Evolutionary conservation across 2,888 invertebrate genomes (phyloP).

Genomic region (Calameuta idolon): DNA sequence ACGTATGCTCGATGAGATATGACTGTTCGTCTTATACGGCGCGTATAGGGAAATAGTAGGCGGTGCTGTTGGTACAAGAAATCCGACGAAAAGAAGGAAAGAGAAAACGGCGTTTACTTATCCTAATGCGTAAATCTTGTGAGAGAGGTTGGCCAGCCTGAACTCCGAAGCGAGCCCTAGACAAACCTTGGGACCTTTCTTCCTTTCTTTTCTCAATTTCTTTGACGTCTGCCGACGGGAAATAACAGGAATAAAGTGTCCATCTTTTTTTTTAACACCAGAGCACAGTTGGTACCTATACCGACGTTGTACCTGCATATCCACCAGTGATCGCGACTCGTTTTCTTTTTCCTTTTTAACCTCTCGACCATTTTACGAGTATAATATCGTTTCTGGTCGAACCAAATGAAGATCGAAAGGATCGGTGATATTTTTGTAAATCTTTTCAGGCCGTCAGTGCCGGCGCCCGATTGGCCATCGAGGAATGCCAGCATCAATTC

Average conservation of each 20-base stretch:
- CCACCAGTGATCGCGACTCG: neutral
- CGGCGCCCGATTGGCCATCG: constrained; percentile 86
- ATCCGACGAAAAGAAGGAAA: no score
- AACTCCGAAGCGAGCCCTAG: constrained; percentile 32
- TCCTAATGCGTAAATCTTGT: constrained; percentile 55
- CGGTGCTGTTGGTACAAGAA: no score
- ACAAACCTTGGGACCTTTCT: constrained; percentile 38
- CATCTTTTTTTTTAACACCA: no score
- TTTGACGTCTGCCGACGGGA: constrained; percentile 44
- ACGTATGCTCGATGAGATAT: no score
- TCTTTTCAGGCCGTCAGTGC: constrained; percentile 79
- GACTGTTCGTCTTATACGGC: no score
- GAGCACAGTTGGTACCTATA: no score
- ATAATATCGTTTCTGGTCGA: constrained; percentile 28
- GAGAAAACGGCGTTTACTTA: constrained; percentile 50
- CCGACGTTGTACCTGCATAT: no score
- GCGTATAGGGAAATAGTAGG: no score
- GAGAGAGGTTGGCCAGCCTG: constrained; percentile 11
- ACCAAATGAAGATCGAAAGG: constrained; percentile 32
- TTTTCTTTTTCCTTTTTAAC: neutral
- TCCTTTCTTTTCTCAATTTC: constrained; percentile 29
- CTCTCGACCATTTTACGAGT: constrained; percentile 12
- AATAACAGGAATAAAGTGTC: no score
- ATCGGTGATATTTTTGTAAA: constrained; percentile 14
- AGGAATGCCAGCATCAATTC: constrained; percentile 93